Conservation (phyloP, 2,797 vertebrate species). For the Urosaurus nigricauda region DNA sequence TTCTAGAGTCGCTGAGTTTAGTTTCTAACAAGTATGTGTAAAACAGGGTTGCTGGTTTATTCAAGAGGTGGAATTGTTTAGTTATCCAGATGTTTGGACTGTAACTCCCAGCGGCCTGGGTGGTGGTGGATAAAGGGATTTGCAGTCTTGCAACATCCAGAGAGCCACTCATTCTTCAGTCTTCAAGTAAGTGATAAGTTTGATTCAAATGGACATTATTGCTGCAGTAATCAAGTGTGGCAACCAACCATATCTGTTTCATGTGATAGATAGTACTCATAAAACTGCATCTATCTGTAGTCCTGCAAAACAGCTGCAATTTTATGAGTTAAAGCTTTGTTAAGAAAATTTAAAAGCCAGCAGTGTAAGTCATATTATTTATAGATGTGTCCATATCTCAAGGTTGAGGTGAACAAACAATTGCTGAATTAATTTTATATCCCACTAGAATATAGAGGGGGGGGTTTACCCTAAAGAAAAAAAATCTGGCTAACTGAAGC, state of each 20-base stretch:
- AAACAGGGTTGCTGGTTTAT: neutral
- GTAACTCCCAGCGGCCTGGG: too few relatives aligned
- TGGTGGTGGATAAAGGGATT: too few relatives aligned
- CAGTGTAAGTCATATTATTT: neutral
- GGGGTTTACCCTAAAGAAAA: neutral
- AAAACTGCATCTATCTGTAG: neutral
- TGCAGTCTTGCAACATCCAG: too few relatives aligned
- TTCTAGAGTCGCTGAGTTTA: neutral
- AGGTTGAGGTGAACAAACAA: slow-evolving; percentile 6
- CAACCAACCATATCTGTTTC: neutral
- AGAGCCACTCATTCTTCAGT: too few relatives aligned
- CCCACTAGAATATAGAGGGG: neutral
- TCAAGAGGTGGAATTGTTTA: too few relatives aligned
- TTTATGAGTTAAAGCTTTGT: neutral
- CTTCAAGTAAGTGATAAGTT: too few relatives aligned
- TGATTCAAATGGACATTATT: too few relatives aligned
- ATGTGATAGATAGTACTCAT: neutral
- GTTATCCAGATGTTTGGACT: too few relatives aligned
- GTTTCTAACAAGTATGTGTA: neutral
- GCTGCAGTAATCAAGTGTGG: too few relatives aligned
- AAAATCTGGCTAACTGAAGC: slow-evolving; percentile 20
- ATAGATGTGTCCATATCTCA: neutral
- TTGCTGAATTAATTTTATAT: slow-evolving; percentile 8
- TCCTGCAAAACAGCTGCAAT: neutral
- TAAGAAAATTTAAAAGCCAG: neutral